Evolutionary conservation across 2,888 invertebrate species (phyloP).

Genomic region (Gibbula magus): DNA sequence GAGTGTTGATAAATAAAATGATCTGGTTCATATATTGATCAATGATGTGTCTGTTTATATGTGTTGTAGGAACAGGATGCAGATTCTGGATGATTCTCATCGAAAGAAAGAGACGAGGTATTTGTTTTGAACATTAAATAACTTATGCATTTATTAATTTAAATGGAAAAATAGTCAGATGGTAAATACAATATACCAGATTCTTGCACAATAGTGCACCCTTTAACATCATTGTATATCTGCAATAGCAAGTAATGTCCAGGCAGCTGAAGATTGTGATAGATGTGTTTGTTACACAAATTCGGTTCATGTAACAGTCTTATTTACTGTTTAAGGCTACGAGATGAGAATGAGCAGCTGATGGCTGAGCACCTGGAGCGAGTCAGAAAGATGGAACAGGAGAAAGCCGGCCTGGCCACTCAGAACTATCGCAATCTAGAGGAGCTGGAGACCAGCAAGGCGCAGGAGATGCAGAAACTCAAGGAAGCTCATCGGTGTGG

Average conservation of each 20-base stretch:
- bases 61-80: constrained; percentile 57
- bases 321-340: constrained; percentile 49
- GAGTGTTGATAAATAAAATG: neutral
- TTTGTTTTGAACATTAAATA: neutral
- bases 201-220: no score
- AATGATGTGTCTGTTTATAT: neutral
- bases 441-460: constrained; percentile 57
- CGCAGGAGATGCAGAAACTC: constrained; percentile 63
- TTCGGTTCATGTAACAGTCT: no score
- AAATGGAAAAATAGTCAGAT: neutral
- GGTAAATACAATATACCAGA: no score
- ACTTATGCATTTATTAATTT: no score
- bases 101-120: constrained; percentile 64
- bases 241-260: no score
- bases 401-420: constrained; percentile 63
- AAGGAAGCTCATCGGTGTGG: constrained; percentile 59
- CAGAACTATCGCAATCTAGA: constrained; percentile 60
- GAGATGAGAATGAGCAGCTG: constrained; percentile 68
- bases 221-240: no score
- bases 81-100: constrained; percentile 64
- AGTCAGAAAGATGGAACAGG: constrained; percentile 66
- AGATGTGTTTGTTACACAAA: no score
- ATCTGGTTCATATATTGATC: neutral
- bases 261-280: no score
- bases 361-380: constrained; percentile 61